Conservation (phyloP, 2,113 vertebrate species). For the Turdus rufiventris region DNA sequence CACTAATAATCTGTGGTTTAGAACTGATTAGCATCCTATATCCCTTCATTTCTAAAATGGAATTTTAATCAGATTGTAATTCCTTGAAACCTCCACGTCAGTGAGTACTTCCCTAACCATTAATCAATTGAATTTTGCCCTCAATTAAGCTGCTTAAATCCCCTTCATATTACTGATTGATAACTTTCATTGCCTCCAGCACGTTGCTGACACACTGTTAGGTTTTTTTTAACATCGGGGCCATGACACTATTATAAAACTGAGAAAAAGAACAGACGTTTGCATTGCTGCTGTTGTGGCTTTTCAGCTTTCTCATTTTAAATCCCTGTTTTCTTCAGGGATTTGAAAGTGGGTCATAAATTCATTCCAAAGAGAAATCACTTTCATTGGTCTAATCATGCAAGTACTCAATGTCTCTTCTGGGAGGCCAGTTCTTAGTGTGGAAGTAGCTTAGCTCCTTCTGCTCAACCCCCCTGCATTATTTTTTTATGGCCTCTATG, state of each 20-base stretch:
- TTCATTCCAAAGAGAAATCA: constrained; percentile 56
- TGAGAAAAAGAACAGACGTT: constrained; percentile 23
- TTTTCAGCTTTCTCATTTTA: constrained; percentile 50
- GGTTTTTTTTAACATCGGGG: not conserved
- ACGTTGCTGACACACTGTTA: not conserved
- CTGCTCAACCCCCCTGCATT: not conserved
- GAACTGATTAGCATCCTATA: constrained; percentile 63
- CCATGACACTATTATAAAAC: constrained; percentile 25
- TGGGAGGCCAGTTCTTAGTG: not conserved
- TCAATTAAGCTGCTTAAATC: constrained; percentile 62
- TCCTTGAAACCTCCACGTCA: constrained; percentile 50
- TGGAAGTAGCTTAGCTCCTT: constrained; percentile 25
- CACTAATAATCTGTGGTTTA: constrained; percentile 55
- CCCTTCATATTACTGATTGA: constrained; percentile 59
- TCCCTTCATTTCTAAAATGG: constrained; percentile 65
- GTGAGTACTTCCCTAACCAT: constrained; percentile 46
- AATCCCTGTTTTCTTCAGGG: constrained; percentile 57
- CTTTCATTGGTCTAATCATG: constrained; percentile 61
- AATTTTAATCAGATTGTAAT: constrained; percentile 69
- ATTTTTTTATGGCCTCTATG: not conserved
- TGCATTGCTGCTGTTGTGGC: constrained; percentile 17
- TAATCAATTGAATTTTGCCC: constrained; percentile 64
- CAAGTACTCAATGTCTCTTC: constrained; percentile 27
- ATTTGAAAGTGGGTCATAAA: constrained; percentile 68
- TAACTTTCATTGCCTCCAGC: constrained; percentile 53